These are phyloP conservation scores for Pachymerium ferrugineum DNA, from an alignment of 2,888 invertebrate genomes.

Conservation along the genomic window DNA sequence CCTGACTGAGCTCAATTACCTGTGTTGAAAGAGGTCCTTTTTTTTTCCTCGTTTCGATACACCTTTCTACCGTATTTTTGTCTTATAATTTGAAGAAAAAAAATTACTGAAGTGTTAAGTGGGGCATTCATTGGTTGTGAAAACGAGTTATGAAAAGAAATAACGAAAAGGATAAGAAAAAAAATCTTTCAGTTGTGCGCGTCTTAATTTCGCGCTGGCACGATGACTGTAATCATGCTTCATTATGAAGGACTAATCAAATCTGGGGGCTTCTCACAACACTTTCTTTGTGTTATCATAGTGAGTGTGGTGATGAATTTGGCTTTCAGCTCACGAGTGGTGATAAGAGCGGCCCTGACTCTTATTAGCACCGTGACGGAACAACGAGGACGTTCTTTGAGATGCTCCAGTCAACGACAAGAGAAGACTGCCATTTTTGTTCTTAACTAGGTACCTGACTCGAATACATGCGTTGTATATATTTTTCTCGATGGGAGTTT, in stretches of 20 bases:
- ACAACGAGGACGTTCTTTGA: neutral
- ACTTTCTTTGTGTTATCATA: slow-evolving; percentile 13
- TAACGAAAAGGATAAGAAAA: neutral
- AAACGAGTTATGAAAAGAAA: too few species aligned
- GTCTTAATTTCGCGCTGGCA: slow-evolving; percentile 8
- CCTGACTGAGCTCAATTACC: neutral
- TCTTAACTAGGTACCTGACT: slow-evolving; percentile 9
- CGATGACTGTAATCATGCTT: slow-evolving; percentile 1
- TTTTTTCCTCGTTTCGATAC: too few species aligned
- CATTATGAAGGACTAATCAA: slow-evolving; percentile 13
- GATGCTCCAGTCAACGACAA: neutral
- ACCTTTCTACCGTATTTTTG: too few species aligned
- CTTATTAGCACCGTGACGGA: slow-evolving; percentile 9
- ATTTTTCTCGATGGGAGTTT: neutral
- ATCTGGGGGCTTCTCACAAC: slow-evolving; percentile 3
- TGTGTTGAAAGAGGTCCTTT: too few species aligned
- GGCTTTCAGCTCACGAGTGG: slow-evolving; percentile 4
- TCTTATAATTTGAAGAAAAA: too few species aligned
- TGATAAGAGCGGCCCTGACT: slow-evolving; percentile 4
- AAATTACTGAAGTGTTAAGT: neutral
- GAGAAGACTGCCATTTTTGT: neutral
- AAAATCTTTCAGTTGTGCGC: neutral
- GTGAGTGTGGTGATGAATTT: slow-evolving; percentile 13
- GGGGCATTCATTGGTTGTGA: too few species aligned
- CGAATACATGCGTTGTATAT: neutral